A percentile compares a stretch with the other conserved stretches of the same genome.
Evolutionary conservation across 1,140 invertebrate genomes (phyloP).

Genomic region (Asbolus verrucosus): DNA sequence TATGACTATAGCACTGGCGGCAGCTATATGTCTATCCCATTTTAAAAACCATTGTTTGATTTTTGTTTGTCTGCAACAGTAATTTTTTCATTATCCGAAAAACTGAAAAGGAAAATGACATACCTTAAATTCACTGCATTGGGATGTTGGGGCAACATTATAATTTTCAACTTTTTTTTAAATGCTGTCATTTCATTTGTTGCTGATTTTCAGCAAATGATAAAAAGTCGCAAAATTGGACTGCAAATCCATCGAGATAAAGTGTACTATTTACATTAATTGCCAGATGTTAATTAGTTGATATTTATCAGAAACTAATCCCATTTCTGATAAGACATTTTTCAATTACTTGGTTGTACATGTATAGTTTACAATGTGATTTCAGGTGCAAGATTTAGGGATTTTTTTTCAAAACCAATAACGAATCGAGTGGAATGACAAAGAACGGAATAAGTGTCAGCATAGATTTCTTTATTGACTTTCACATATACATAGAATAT

Average conservation of each 20-base stretch:
- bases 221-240: background rate
- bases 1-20: conserved; percentile 9
- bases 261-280: conserved; percentile 27
- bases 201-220: conserved; percentile 2
- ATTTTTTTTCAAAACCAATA: conserved; percentile 1
- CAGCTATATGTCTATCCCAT: conserved; percentile 15
- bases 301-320: conserved; percentile 28
- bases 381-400: no score
- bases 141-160: no score
- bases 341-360: background rate
- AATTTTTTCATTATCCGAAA: no score
- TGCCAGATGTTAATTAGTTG: conserved; percentile 26
- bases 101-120: no score
- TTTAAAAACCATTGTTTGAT: conserved; percentile 10
- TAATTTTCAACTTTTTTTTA: background rate
- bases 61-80: background rate
- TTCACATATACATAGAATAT: conserved; percentile 62
- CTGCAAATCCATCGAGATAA: conserved; percentile 12
- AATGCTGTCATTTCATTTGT: conserved; percentile 4
- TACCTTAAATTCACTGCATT: no score
- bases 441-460: conserved; percentile 51
- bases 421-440: no score
- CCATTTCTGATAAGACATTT: conserved; percentile 15
- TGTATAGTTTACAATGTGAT: background rate
- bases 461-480: conserved; percentile 60